Evolutionary conservation across 2,797 vertebrate genomes (phyloP), one percentile per base, ranked within the genome.

Genomic region (Typhlichthys subterraneus): DNA sequence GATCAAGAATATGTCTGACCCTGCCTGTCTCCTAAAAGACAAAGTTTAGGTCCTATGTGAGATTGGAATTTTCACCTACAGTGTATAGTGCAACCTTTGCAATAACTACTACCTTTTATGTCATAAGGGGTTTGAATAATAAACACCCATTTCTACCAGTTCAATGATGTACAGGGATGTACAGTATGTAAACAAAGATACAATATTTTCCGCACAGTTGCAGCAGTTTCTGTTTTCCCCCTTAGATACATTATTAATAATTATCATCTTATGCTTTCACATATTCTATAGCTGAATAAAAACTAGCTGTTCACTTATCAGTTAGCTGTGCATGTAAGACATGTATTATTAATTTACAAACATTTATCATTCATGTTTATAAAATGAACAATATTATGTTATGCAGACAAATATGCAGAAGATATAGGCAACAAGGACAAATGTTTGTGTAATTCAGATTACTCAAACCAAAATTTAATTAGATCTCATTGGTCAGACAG

Each of bases 61-160:
- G 83, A 86, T 80, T 86, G 76, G 64, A 86, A 87, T 72, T 85
- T 87, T 70, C 66, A 57, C 67, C 63, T 47, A 60, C 70, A 57
- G 50, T 5, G 1, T 62, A 60, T 70, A 57, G 48, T 5, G 1
- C 61, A 63, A 84, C 81, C 83, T 81, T 71, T 68, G 64, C 61
- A 53, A 14, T 17, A 73, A 73, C 69, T 66, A 69, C 53, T 77
- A 55, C 75, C 63, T 69, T 77, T 77, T 75, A 76, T 78, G 66
- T 85, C n/a, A 64, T 79, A 59, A 67, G 38, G 69, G 54, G 57
- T 14, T 73, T 80, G 53, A 67, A 66, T 54, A 58, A 63, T 51
- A 50, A 77, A 70, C 68, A 72, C 75, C 81, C 77, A 75, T 72
- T 72, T 47, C 59, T 70, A 61, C 57, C 23, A 61, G 45, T 13